phyloP scores from a whole-genome alignment of 2,888 invertebrate genomes.

The Boloria euphrosyne region DNA sequence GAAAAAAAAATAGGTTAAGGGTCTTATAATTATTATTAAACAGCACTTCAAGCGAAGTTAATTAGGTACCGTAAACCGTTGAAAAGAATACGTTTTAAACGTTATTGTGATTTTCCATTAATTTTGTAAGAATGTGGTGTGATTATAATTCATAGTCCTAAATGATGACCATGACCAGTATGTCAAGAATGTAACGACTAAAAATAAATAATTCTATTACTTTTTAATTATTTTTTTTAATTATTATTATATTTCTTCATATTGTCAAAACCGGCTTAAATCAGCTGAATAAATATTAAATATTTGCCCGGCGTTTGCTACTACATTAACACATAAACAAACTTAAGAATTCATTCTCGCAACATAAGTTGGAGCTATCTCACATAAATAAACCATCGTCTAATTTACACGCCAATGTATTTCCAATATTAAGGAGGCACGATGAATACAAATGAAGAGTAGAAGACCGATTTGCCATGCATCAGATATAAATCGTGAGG shows the following conservation, averaged over 20 bases:
- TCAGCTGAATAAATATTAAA: constrained; percentile 8
- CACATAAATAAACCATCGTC: constrained; percentile 32
- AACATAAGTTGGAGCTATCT: constrained; percentile 18
- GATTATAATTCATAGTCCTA: no score
- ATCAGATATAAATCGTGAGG: constrained; percentile 54
- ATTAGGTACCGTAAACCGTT: no score
- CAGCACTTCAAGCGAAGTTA: no score
- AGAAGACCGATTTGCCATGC: constrained; percentile 49
- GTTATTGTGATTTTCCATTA: no score
- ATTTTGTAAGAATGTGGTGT: no score
- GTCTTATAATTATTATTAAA: no score
- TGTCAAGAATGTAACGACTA: no score
- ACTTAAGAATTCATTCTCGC: constrained; percentile 15
- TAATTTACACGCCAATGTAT: constrained; percentile 34
- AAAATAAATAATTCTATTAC: no score
- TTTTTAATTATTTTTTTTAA: no score
- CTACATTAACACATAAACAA: constrained; percentile 13
- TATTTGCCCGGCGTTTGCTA: background rate
- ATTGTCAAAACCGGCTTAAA: background rate
- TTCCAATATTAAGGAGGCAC: constrained; percentile 33
- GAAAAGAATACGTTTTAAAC: no score
- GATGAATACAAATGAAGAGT: constrained; percentile 43
- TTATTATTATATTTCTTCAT: background rate
- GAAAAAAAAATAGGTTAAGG: no score
- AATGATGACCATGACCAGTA: no score